These are phyloP conservation scores for Salvator merianae DNA, from an alignment of 2,113 vertebrate species.

Conservation along the genomic window DNA sequence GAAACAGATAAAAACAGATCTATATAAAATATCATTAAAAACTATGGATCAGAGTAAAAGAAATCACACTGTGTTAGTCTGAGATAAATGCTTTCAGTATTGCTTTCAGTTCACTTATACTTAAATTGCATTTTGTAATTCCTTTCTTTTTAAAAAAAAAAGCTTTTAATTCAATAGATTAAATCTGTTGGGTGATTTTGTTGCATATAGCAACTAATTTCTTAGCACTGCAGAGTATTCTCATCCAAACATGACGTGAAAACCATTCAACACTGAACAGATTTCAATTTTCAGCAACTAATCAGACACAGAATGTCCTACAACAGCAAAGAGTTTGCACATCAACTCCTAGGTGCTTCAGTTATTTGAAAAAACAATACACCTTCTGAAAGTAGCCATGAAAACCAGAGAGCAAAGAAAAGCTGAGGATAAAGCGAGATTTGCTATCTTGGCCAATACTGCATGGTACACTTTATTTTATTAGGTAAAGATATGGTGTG, in stretches of 20 bases:
- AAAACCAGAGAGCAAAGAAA: constrained; percentile 31
- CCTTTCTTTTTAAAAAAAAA: too few relatives aligned
- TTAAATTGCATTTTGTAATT: background rate
- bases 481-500: constrained; percentile 50
- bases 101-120: too few relatives aligned
- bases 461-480: constrained; percentile 47
- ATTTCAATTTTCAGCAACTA: constrained; percentile 30
- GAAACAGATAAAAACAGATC: too few relatives aligned
- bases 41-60: too few relatives aligned
- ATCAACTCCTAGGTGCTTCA: background rate
- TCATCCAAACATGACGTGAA: background rate
- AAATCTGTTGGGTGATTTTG: background rate
- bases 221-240: background rate
- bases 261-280: background rate
- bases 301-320: background rate
- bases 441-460: constrained; percentile 26
- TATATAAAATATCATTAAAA: too few relatives aligned
- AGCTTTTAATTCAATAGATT: constrained; percentile 7
- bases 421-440: constrained; percentile 42
- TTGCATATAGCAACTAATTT: background rate
- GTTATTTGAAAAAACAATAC: constrained; percentile 28
- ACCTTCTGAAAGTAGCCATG: constrained; percentile 25
- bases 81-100: too few relatives aligned
- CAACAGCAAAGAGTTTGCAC: background rate
- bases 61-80: too few relatives aligned